phyloP scores from a whole-genome alignment of 1,140 invertebrate genomes.

The Meloidogyne chitwoodi region DNA sequence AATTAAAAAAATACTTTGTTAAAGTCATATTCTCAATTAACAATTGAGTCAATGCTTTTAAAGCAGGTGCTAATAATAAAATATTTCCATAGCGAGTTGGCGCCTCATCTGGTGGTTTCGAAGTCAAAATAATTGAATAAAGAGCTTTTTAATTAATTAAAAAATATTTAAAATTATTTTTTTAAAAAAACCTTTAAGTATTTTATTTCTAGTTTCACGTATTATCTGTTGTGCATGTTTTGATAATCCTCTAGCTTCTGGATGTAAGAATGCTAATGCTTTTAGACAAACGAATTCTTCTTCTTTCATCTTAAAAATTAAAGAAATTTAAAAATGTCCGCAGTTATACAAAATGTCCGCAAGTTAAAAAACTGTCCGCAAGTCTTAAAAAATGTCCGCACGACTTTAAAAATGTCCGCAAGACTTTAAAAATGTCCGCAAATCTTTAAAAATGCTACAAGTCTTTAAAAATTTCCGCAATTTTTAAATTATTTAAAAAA shows the following conservation, averaged over 20 bases:
- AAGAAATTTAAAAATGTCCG: too few relatives aligned
- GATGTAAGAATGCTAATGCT: slow-evolving; percentile 57
- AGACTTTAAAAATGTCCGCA: too few relatives aligned
- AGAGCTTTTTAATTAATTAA: slow-evolving; percentile 30
- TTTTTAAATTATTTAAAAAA: too few relatives aligned
- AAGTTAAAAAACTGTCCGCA: neutral
- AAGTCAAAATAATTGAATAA: slow-evolving; percentile 52
- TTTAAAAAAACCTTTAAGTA: slow-evolving; percentile 41
- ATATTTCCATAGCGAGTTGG: slow-evolving; percentile 59
- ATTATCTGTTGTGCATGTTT: slow-evolving; percentile 43
- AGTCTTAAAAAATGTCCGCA: too few relatives aligned
- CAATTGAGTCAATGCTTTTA: slow-evolving; percentile 58
- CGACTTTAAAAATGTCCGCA: too few relatives aligned
- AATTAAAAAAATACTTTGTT: slow-evolving; percentile 36
- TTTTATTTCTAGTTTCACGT: slow-evolving; percentile 54
- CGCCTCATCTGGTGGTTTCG: slow-evolving; percentile 52
- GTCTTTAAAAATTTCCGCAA: too few relatives aligned
- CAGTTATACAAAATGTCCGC: too few relatives aligned
- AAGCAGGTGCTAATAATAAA: slow-evolving; percentile 52
- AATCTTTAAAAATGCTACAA: too few relatives aligned
- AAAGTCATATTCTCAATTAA: slow-evolving; percentile 60
- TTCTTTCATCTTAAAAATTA: slow-evolving; percentile 49
- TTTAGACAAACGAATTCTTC: slow-evolving; percentile 59
- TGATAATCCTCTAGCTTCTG: slow-evolving; percentile 56
- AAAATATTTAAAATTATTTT: neutral